Base-by-base conservation (phyloP, 2,797 vertebrate species). In the Eremophila alpestris region DNA sequence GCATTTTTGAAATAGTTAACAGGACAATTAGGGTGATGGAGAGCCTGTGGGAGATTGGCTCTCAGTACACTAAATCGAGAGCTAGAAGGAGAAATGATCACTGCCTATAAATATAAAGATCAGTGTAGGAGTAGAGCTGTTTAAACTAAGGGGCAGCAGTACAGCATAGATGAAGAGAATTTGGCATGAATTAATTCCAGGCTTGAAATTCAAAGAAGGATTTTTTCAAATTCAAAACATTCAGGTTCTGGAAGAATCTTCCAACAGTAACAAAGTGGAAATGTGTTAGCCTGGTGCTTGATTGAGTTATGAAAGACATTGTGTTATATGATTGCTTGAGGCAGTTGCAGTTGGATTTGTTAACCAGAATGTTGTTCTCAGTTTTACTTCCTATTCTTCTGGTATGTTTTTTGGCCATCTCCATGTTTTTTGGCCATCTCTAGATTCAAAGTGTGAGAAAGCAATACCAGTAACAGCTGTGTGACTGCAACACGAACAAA, bases 71-170 rank as follows among this genome's bases (percentile, higher is more conserved):
- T 83, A 88, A 83, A 93, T 78, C 10, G 26, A 89, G 90, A 94
- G 54, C 69, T 86, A 65, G 74, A 91, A 93, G 54, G 76, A 91
- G 91, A 78, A 88, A 75, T 52, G 76, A 91, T 93, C 85, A 65
- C 85, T 86, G 82, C 55, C 91, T 95, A 94, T 94, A 94, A 96
- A 90, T 94, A 94, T 65, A 94, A 94, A 95, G 85, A 96, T 94
- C 96, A 78, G 84, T 93, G 87, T 93, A 94, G 91, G 79, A 94
- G 55, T 67, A 88, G 89, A 95, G 83, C 54, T 94, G 90, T 94
- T 94, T 75, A 93, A 96, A 81, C 69, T 73, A 83, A 95, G 94
- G 90, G 90, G 76, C 69, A 93, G 62, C 73, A 81, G 62, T 68
- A 78, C 58, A 88, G 54, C 65, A 62, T 11, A 83, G 69, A 78